Conservation (phyloP, 2,113 vertebrate genomes). For the Trogon melanurus region DNA sequence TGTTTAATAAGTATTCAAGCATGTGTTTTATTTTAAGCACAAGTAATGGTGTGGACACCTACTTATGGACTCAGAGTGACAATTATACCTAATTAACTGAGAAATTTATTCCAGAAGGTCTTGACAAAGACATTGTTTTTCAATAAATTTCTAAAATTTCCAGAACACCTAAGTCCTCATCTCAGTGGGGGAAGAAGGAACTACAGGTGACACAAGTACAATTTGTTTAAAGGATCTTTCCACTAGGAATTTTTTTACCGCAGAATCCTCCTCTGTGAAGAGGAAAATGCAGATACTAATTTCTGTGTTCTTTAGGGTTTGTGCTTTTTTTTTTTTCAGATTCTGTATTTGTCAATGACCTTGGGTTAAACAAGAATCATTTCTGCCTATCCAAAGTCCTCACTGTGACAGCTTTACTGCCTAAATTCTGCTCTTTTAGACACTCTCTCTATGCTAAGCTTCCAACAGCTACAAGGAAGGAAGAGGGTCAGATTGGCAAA, state of each 20-base stretch:
- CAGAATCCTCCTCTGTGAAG: neutral
- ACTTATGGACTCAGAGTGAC: neutral
- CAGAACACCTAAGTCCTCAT: neutral
- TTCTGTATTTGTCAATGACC: neutral
- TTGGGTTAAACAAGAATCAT: neutral
- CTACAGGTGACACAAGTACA: neutral
- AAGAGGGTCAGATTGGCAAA: neutral
- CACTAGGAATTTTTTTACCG: neutral
- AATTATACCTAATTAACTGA: neutral
- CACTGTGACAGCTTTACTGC: neutral
- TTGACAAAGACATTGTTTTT: neutral
- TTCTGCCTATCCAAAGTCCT: neutral
- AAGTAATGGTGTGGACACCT: neutral
- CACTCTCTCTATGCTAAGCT: neutral
- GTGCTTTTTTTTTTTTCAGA: neutral
- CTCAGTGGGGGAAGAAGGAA: neutral
- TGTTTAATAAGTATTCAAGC: neutral
- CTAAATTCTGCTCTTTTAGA: neutral
- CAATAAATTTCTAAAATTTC: neutral
- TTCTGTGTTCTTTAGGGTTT: neutral
- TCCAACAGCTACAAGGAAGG: neutral
- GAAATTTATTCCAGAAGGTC: neutral
- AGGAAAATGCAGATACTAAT: neutral
- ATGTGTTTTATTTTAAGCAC: neutral
- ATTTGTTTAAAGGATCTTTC: neutral